Percentiles rank a stretch among this genome's conserved stretches.
phyloP scores from a whole-genome alignment of 2,113 vertebrate genomes.

The Gambusia affinis region DNA sequence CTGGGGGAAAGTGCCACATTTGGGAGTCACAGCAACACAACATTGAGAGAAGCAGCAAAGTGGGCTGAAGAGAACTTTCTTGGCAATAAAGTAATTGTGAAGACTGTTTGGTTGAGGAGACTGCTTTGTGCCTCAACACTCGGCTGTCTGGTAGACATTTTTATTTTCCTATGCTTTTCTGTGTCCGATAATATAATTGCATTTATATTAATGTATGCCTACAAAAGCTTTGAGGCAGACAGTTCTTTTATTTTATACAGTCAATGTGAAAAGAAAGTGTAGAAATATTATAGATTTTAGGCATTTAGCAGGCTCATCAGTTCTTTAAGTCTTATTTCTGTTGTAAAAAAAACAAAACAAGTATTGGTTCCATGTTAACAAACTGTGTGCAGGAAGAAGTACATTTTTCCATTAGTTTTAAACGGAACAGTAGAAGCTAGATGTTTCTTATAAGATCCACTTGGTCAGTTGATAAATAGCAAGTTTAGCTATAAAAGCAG shows the following conservation, averaged over 20 bases:
- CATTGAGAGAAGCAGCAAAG: conserved; percentile 28
- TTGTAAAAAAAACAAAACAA: background rate
- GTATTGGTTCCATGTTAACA: background rate
- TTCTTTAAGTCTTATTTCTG: background rate
- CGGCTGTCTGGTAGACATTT: conserved; percentile 15
- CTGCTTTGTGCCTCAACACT: conserved; percentile 25
- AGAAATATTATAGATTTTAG: background rate
- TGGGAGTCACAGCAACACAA: conserved; percentile 26
- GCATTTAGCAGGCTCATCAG: background rate
- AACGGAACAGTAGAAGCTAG: too few relatives aligned
- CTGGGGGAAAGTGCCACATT: conserved; percentile 40
- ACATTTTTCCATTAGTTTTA: too few relatives aligned
- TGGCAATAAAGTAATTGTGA: conserved; percentile 8
- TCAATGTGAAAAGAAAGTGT: background rate
- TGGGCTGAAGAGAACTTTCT: conserved; percentile 34
- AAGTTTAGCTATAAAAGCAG: too few relatives aligned
- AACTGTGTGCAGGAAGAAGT: background rate
- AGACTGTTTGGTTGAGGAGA: conserved; percentile 40
- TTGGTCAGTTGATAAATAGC: too few relatives aligned
- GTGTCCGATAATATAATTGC: background rate
- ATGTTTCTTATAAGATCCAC: too few relatives aligned
- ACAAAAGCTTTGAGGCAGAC: background rate
- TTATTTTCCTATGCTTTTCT: background rate
- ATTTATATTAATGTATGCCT: background rate
- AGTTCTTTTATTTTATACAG: background rate